Conservation (phyloP, 2,113 vertebrate species). For the Nannobrachium achirus region DNA sequence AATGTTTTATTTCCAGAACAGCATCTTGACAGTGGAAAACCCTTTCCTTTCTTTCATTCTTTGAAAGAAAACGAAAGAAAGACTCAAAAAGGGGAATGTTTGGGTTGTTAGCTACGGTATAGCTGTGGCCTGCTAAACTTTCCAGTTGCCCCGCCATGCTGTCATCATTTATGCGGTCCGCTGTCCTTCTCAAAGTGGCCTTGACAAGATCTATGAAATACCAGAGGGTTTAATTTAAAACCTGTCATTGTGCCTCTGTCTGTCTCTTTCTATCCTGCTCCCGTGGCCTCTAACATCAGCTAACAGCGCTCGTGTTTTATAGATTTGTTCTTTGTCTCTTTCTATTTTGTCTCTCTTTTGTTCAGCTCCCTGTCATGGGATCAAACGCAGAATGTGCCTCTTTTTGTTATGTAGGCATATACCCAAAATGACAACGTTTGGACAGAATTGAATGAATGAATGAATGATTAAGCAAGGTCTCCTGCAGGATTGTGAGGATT, state of each 20-base stretch:
- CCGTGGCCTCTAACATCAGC: constrained; percentile 2
- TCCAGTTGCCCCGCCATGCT: constrained; percentile 6
- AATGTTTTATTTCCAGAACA: no score
- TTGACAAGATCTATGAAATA: constrained; percentile 29
- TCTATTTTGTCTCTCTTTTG: background rate
- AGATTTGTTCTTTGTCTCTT: background rate
- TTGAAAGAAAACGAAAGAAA: background rate
- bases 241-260: constrained; percentile 30
- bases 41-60: background rate
- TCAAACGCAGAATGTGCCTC: constrained; percentile 51
- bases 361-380: constrained; percentile 34
- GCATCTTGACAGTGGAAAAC: no score
- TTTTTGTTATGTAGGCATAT: constrained; percentile 48
- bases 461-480: constrained; percentile 72
- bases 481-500: constrained; percentile 51
- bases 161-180: background rate
- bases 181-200: constrained; percentile 30
- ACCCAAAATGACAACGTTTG: constrained; percentile 54
- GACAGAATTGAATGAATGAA: constrained; percentile 24
- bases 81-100: background rate
- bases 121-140: constrained; percentile 20
- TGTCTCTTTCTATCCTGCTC: constrained; percentile 6
- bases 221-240: constrained; percentile 29
- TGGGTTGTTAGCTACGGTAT: constrained; percentile 4
- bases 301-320: constrained; percentile 23